phyloP scores from a whole-genome alignment of 2,113 vertebrate species.

The Chunga burmeisteri region DNA sequence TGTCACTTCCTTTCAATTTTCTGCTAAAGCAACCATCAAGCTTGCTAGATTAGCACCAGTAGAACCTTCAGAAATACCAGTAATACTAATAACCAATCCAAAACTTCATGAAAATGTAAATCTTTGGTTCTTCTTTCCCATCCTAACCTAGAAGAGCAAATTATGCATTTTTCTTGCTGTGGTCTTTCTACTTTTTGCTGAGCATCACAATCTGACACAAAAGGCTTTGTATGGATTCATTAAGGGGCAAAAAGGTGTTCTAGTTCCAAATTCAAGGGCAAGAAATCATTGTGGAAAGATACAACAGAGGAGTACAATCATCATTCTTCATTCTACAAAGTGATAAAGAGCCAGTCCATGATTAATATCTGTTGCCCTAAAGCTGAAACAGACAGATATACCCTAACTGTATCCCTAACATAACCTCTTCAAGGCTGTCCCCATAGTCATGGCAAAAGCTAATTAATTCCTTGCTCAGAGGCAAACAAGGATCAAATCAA shows the following conservation, averaged over 20 bases:
- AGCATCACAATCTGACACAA: background rate
- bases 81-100: background rate
- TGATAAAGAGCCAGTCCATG: background rate
- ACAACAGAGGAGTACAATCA: background rate
- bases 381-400: background rate
- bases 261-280: background rate
- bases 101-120: background rate
- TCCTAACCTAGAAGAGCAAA: background rate
- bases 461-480: background rate
- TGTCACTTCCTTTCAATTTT: background rate
- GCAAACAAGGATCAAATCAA: background rate
- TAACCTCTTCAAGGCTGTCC: background rate
- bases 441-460: background rate
- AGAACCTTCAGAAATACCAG: background rate
- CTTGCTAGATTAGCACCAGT: background rate
- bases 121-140: background rate
- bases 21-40: background rate
- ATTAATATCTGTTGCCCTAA: background rate
- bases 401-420: background rate
- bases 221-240: background rate
- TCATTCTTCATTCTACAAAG: background rate
- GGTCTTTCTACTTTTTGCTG: background rate
- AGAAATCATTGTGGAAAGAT: background rate
- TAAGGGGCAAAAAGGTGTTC: background rate
- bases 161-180: background rate